phyloP scores from a whole-genome alignment of 2,113 vertebrate genomes.

The Saimiri boliviensis region DNA sequence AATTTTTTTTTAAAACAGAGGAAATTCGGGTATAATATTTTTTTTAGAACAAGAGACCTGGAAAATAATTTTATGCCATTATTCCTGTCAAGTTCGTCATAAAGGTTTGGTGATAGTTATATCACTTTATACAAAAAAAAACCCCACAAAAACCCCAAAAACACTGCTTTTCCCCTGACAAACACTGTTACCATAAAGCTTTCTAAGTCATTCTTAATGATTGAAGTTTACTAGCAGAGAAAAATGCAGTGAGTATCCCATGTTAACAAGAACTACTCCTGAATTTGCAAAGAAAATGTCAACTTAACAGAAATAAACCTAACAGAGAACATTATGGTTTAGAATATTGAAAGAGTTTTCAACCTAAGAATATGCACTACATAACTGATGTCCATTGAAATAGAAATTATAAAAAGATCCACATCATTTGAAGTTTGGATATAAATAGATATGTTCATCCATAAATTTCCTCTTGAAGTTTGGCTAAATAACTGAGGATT shows the following conservation, averaged over 20 bases:
- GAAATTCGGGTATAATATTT: background rate
- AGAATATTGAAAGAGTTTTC: conserved; percentile 57
- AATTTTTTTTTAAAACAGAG: background rate
- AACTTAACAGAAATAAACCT: conserved; percentile 42
- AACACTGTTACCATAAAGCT: background rate
- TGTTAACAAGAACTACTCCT: conserved; percentile 15
- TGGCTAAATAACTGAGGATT: conserved; percentile 39
- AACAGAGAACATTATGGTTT: conserved; percentile 23
- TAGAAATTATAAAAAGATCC: conserved; percentile 50
- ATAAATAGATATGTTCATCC: conserved; percentile 37
- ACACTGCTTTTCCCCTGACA: conserved; percentile 1
- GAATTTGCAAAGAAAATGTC: conserved; percentile 50
- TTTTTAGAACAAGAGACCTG: background rate
- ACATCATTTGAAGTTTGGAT: conserved; percentile 59
- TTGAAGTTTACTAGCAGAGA: conserved; percentile 39
- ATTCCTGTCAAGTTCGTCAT: conserved; percentile 26
- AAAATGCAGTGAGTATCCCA: background rate
- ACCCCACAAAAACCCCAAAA: conserved; percentile 12
- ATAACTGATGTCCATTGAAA: conserved; percentile 49
- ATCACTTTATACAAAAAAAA: conserved; percentile 32
- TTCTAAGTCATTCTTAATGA: conserved; percentile 49
- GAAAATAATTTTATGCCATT: conserved; percentile 37
- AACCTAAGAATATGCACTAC: background rate
- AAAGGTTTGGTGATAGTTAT: background rate
- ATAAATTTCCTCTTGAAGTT: conserved; percentile 57